A percentile compares a stretch with the other conserved stretches of the same genome.
phyloP scores from a whole-genome alignment of 2,113 vertebrate species.

The Tamias sibiricus region DNA sequence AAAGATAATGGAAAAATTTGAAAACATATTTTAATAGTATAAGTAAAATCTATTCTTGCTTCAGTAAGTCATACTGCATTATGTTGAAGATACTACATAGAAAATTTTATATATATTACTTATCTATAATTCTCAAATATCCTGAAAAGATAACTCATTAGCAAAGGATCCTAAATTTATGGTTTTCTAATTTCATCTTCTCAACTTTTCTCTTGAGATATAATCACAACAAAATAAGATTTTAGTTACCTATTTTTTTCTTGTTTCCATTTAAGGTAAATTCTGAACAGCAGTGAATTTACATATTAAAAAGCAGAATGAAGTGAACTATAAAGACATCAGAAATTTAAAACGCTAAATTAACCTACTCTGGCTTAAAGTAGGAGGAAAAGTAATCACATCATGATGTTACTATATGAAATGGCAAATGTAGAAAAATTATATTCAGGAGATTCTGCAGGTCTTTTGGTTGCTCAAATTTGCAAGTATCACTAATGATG shows the following conservation, averaged over 20 bases:
- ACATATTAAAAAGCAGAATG: background rate
- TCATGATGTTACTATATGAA: background rate
- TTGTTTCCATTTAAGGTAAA: constrained; percentile 36
- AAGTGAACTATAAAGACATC: constrained; percentile 16
- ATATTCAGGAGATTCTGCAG: background rate
- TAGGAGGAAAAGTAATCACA: background rate
- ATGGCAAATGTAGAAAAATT: background rate
- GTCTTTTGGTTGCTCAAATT: background rate
- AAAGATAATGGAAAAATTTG: constrained; percentile 4
- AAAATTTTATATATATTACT: constrained; percentile 27
- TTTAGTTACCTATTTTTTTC: background rate
- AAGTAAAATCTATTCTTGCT: constrained; percentile 23
- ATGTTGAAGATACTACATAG: background rate
- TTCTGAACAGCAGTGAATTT: constrained; percentile 26
- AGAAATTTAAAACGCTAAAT: background rate
- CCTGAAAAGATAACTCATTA: background rate
- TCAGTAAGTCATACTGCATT: background rate
- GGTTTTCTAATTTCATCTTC: constrained; percentile 38
- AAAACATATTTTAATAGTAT: constrained; percentile 27
- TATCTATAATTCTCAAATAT: background rate
- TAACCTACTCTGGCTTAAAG: constrained; percentile 31
- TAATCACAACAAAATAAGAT: constrained; percentile 28
- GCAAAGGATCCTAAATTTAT: background rate
- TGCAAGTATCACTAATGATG: background rate
- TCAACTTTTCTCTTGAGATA: background rate